Evolutionary conservation across 2,113 vertebrate species (phyloP).

Genomic region (Brachypodius melanocephalos): DNA sequence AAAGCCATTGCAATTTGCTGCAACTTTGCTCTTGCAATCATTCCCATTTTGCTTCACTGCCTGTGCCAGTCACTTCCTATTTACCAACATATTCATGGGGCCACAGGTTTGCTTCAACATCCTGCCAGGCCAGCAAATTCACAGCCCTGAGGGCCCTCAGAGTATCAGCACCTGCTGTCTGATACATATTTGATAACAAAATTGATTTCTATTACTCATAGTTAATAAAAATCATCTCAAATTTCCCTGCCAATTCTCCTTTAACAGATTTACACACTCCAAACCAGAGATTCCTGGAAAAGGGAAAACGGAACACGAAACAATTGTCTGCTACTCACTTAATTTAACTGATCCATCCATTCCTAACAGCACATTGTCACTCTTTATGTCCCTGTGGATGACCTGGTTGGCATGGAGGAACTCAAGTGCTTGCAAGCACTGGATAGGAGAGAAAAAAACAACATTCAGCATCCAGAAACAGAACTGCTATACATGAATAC

Average conservation of each 20-base stretch:
- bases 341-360: conserved; percentile 99
- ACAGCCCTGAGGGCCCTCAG: background rate
- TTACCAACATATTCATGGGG: background rate
- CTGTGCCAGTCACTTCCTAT: background rate
- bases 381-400: conserved; percentile 99
- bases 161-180: background rate
- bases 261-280: fast-evolving
- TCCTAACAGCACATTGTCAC: conserved; percentile 95
- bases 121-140: fast-evolving
- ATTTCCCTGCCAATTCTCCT: background rate
- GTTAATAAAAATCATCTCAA: background rate
- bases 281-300: background rate
- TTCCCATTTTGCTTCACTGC: background rate
- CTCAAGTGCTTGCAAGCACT: conserved; percentile 97
- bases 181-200: background rate
- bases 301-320: background rate
- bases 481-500: background rate
- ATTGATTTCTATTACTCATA: background rate
- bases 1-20: background rate
- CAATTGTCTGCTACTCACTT: conserved; percentile 79
- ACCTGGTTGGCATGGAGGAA: conserved; percentile 98
- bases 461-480: background rate
- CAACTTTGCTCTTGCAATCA: background rate
- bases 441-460: background rate
- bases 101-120: background rate